Conservation (phyloP, 2,888 invertebrate species). For the Mechanitis mazaeus region DNA sequence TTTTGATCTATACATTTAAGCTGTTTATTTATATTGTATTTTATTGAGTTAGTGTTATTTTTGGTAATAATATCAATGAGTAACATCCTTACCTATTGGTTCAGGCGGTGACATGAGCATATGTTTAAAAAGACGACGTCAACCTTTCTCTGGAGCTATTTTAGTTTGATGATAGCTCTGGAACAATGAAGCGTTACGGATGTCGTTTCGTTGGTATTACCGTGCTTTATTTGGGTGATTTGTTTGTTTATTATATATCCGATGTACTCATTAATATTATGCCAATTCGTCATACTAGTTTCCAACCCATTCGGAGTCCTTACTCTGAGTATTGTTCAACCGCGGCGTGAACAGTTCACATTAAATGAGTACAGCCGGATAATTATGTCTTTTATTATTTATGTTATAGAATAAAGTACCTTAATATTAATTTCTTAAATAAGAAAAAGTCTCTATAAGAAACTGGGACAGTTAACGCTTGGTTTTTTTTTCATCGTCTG, state of each 20-base stretch:
- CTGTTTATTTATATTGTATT: too few relatives aligned
- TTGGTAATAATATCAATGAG: too few relatives aligned
- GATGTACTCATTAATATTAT: too few relatives aligned
- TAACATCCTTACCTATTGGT: conserved; percentile 20
- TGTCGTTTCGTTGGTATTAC: conserved; percentile 28
- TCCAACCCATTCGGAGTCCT: too few relatives aligned
- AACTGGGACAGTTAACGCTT: conserved; percentile 29
- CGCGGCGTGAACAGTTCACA: too few relatives aligned
- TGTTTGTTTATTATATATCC: too few relatives aligned
- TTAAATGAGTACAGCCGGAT: too few relatives aligned
- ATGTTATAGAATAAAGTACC: conserved; percentile 2
- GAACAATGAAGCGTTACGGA: conserved; percentile 34
- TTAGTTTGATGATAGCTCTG: conserved; percentile 58
- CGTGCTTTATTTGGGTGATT: conserved; percentile 15
- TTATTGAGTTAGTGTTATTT: too few relatives aligned
- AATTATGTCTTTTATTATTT: not conserved
- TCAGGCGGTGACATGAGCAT: conserved; percentile 57
- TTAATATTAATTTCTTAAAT: too few relatives aligned
- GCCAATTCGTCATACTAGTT: too few relatives aligned
- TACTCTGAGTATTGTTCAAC: too few relatives aligned
- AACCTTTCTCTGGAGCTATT: conserved; percentile 50
- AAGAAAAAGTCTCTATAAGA: conserved; percentile 15
- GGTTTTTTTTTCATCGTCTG: conserved; percentile 38
- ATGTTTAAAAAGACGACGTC: conserved; percentile 56
- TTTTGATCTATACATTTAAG: too few relatives aligned